Conservation (phyloP, 2,888 invertebrate species). For the Acleris sparsana region DNA sequence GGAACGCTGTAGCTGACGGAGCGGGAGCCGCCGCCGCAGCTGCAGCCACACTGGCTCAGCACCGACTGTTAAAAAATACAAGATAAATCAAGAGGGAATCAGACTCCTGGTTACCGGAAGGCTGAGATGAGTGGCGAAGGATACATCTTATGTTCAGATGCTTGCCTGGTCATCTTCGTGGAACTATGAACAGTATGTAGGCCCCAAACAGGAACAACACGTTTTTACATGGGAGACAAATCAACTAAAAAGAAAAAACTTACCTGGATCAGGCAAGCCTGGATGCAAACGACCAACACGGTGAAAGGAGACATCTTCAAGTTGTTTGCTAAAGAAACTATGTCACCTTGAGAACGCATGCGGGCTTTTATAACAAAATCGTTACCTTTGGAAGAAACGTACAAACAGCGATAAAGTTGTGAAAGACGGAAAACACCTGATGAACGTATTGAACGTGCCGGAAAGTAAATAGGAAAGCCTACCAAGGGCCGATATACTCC, state of each 20-base stretch:
- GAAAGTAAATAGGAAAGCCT: neutral
- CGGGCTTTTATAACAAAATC: neutral
- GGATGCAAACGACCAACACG: slow-evolving; percentile 47
- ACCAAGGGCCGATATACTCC: neutral
- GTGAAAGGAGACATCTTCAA: slow-evolving; percentile 50
- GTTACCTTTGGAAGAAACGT: neutral
- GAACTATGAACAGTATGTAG: no score
- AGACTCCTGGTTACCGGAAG: no score
- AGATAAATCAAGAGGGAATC: neutral
- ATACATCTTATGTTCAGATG: no score
- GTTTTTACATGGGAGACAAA: no score
- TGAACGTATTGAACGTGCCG: neutral
- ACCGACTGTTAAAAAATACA: neutral
- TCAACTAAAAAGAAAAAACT: no score
- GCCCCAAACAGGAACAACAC: no score
- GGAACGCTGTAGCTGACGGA: slow-evolving; percentile 13
- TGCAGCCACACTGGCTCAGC: neutral
- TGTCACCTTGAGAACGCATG: neutral
- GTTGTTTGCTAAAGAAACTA: neutral
- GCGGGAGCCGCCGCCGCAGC: slow-evolving; percentile 1
- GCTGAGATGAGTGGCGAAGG: no score
- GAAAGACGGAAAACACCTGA: no score
- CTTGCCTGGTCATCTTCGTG: no score
- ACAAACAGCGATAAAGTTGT: neutral
- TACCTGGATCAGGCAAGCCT: slow-evolving; percentile 53